Evolutionary conservation across 1,140 invertebrate genomes (phyloP).

Genomic region (Mesaphorura yosii): DNA sequence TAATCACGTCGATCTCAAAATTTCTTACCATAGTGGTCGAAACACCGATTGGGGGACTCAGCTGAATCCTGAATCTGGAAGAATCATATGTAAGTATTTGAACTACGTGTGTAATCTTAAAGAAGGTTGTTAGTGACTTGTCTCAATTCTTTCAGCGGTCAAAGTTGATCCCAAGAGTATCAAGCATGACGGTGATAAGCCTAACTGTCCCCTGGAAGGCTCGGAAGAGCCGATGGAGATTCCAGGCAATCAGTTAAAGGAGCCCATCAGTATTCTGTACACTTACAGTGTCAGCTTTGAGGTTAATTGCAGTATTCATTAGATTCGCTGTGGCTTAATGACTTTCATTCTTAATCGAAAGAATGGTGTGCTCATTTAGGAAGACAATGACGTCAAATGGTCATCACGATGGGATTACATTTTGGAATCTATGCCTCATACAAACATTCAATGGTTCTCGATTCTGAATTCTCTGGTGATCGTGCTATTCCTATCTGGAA

Average conservation of each 20-base stretch:
- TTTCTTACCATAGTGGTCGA: slow-evolving; percentile 81
- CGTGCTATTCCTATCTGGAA: slow-evolving; percentile 82
- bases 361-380: slow-evolving; percentile 24
- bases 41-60: slow-evolving; percentile 70
- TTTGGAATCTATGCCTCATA: slow-evolving; percentile 92
- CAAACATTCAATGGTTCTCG: slow-evolving; percentile 98
- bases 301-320: slow-evolving; percentile 39
- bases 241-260: slow-evolving; percentile 41
- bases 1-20: slow-evolving; percentile 89
- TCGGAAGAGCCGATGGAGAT: slow-evolving; percentile 52
- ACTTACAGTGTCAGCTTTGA: slow-evolving; percentile 76
- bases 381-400: slow-evolving; percentile 48
- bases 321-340: background rate
- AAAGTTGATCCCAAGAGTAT: slow-evolving; percentile 70
- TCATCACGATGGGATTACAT: slow-evolving; percentile 99
- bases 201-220: slow-evolving; percentile 43
- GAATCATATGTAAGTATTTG: slow-evolving; percentile 61
- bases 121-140: background rate
- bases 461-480: slow-evolving; percentile 83
- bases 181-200: slow-evolving; percentile 44
- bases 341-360: background rate
- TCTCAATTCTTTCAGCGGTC: slow-evolving; percentile 43
- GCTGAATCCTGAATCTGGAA: slow-evolving; percentile 64
- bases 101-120: background rate
- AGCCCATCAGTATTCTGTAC: slow-evolving; percentile 52